phyloP scores from a whole-genome alignment of 2,888 invertebrate genomes.

The Gastrophysa polygoni region DNA sequence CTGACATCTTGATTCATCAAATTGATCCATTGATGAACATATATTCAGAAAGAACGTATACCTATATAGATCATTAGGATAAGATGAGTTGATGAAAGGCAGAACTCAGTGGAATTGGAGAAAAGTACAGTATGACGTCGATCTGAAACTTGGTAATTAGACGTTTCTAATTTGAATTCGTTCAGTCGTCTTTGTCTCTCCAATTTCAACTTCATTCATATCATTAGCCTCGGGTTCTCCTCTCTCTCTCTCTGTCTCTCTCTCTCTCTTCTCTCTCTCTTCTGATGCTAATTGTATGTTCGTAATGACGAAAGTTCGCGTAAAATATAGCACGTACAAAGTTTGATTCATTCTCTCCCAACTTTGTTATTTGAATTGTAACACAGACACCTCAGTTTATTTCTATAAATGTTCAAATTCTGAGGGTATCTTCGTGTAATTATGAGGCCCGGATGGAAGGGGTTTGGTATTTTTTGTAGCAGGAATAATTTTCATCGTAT shows the following conservation, averaged over 20 bases:
- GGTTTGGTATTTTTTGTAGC: neutral
- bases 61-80: constrained; percentile 23
- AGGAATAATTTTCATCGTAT: no score
- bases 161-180: constrained; percentile 54
- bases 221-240: constrained; percentile 28
- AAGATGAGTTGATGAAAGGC: constrained; percentile 35
- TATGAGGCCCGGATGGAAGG: constrained; percentile 20
- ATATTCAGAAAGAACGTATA: no score
- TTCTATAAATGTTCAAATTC: constrained; percentile 43
- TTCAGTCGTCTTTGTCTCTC: constrained; percentile 48
- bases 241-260: constrained; percentile 14
- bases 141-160: constrained; percentile 52
- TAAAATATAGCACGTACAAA: constrained; percentile 51
- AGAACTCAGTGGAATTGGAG: constrained; percentile 40
- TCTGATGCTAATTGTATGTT: constrained; percentile 45
- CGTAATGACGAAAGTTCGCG: constrained; percentile 50
- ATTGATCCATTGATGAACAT: no score
- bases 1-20: no score
- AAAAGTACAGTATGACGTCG: constrained; percentile 53
- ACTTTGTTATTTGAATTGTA: constrained; percentile 50
- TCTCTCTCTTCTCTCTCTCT: constrained; percentile 44
- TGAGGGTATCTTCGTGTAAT: constrained; percentile 32
- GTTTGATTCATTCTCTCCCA: constrained; percentile 50
- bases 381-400: constrained; percentile 47
- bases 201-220: constrained; percentile 41